phyloP scores from a whole-genome alignment of 2,113 vertebrate genomes.

The Sceloporus undulatus region DNA sequence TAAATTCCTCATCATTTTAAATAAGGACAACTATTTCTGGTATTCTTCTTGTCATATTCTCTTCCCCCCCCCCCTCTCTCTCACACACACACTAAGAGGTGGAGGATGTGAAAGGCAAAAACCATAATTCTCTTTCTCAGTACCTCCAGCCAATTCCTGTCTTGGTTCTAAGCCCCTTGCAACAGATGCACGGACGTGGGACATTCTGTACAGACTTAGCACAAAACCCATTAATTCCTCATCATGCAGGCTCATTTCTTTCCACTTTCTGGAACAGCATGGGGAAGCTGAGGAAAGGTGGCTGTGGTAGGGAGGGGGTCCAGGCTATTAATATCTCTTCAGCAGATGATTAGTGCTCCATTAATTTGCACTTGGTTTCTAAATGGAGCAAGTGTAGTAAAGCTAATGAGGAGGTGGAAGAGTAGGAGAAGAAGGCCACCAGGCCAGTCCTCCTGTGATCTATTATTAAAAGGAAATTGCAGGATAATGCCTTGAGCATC shows the following conservation, averaged over 20 bases:
- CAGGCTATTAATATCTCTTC: conserved; percentile 79
- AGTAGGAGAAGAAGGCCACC: conserved; percentile 52
- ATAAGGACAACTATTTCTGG: background rate
- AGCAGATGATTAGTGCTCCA: conserved; percentile 78
- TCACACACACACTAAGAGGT: background rate
- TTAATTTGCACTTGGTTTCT: conserved; percentile 75
- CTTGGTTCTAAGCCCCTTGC: background rate
- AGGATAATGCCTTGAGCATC: conserved; percentile 16
- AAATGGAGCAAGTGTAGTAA: conserved; percentile 66
- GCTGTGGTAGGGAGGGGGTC: conserved; percentile 42
- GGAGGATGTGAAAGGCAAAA: no score
- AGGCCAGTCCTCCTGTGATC: conserved; percentile 39
- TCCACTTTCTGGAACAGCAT: conserved; percentile 31
- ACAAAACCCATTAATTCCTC: conserved; percentile 17
- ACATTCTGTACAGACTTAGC: background rate
- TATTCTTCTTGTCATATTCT: background rate
- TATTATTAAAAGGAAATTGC: conserved; percentile 31
- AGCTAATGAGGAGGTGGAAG: conserved; percentile 63
- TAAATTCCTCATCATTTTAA: background rate
- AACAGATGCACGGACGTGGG: background rate
- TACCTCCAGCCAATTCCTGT: background rate
- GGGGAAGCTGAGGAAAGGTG: conserved; percentile 22
- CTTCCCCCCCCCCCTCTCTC: background rate
- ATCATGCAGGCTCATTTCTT: conserved; percentile 26
- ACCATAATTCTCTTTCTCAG: background rate